Conservation (phyloP, 2,888 invertebrate species). For the Strigamia maritima region DNA sequence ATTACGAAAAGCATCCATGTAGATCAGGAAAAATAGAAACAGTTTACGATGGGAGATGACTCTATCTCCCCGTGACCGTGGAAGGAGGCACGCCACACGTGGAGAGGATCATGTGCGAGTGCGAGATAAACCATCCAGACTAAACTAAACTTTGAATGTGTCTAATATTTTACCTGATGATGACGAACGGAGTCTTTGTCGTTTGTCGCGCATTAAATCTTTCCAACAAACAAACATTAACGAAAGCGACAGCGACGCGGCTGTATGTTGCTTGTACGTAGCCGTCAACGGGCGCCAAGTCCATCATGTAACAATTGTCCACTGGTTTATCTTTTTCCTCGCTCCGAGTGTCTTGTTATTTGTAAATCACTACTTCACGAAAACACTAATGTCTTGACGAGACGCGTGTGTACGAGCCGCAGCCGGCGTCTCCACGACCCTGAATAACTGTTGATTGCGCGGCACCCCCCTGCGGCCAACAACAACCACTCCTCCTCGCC, state of each 20-base stretch:
- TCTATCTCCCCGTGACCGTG: not conserved
- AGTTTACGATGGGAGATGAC: not conserved
- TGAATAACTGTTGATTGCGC: slow-evolving; percentile 32
- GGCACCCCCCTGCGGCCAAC: slow-evolving; percentile 34
- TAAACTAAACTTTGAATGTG: not conserved
- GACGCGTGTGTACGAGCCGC: slow-evolving; percentile 28
- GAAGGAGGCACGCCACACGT: not conserved
- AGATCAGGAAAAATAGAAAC: not conserved
- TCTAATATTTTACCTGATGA: not conserved
- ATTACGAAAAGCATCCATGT: not conserved
- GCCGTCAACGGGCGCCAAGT: not conserved
- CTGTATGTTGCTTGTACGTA: not conserved
- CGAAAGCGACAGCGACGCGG: not conserved
- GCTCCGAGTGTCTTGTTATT: slow-evolving; percentile 11
- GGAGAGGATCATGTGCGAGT: slow-evolving; percentile 18
- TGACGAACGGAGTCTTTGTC: not conserved
- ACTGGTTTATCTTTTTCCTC: slow-evolving; percentile 12
- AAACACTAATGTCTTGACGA: slow-evolving; percentile 20
- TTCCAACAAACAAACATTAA: not conserved
- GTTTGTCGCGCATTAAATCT: not conserved
- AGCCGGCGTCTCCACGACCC: slow-evolving; percentile 32
- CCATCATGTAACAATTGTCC: slow-evolving; percentile 20
- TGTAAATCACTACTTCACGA: slow-evolving; percentile 16
- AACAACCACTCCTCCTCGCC: slow-evolving; percentile 35
- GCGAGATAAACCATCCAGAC: not conserved